Base-by-base conservation (phyloP, 2,888 invertebrate species). In the Antheraea assamensis region DNA sequence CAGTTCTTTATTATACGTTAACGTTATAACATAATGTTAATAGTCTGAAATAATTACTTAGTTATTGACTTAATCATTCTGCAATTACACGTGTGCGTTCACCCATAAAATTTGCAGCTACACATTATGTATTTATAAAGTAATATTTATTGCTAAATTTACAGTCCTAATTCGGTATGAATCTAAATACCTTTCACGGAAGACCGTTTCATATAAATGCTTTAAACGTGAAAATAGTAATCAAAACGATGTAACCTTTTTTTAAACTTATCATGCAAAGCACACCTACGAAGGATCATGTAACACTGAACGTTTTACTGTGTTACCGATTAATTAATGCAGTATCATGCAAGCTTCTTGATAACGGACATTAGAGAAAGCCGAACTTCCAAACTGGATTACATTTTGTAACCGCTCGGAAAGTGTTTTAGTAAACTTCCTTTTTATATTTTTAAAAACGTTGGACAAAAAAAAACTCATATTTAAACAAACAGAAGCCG, bases 321-420 rank as follows among this genome's bases (percentile, higher is more conserved):
- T 71, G 71, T 30, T 19, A 35, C 27, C 27, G 27, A 31, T 91
- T 93, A 93, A 94, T 93, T 93, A 93, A 90, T 90, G 92, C 91
- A 87, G 85, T 91, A 90, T 91, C 92, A 92, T 92, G 92, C 90
- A 91, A 92, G 92, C 85, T 89, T 92, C 88, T 91, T 88, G 92
- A 92, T 91, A 91, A 90, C 90, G 30, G 17, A 64, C 61, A 64
- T 64, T 15, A 64, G 10, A 61, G 61, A 64, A 30, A 24, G 15
- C 61, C 27, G 61, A 64, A 64, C 61, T 30, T 30, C 61, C 61
- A 64, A 64, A 64, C 61, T 64, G 61, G 61, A 64, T 64, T 64
- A 64, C 61, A 30, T 30, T 75, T 79, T 80, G 73, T 76, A 75
- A 78, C 77, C 76, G 75, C 73, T 52, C 30, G 72, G 61, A 49